A percentile compares a stretch with the other conserved stretches of the same genome.
Conservation (phyloP, 2,888 invertebrate genomes). For the Argynnis bischoffii region DNA sequence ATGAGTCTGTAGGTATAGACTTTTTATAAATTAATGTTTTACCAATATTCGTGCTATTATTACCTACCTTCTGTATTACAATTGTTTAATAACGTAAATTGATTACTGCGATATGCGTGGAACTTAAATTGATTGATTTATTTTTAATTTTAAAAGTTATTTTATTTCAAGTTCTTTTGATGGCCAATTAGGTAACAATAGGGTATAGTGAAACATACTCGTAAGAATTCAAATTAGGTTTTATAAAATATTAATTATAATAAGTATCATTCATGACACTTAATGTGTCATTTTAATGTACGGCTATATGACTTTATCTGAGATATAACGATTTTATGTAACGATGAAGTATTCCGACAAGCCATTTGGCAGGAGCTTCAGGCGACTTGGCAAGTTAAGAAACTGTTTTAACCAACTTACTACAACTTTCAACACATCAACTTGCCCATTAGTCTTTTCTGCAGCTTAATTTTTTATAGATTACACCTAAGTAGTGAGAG, state of each 20-base stretch:
- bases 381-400: constrained; percentile 29
- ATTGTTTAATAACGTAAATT: too few species aligned
- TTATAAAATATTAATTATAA: background rate
- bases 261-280: background rate
- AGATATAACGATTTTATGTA: constrained; percentile 30
- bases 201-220: too few species aligned
- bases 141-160: too few species aligned
- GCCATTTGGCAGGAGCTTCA: constrained; percentile 35
- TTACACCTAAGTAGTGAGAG: background rate
- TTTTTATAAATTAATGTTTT: too few species aligned
- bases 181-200: too few species aligned
- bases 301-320: constrained; percentile 11
- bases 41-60: too few species aligned
- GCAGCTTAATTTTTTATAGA: background rate
- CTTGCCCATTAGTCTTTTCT: constrained; percentile 20
- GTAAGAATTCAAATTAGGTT: too few species aligned
- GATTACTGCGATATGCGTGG: too few species aligned
- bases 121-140: too few species aligned
- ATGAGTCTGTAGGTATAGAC: too few species aligned
- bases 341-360: constrained; percentile 31
- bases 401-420: constrained; percentile 31
- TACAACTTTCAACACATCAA: constrained; percentile 17
- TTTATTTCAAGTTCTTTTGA: too few species aligned
- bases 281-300: background rate
- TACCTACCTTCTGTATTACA: too few species aligned